A percentile compares a stretch with the other conserved stretches of the same genome.
Conservation (phyloP, 2,797 vertebrate genomes). For the Holocentrus rufus region DNA sequence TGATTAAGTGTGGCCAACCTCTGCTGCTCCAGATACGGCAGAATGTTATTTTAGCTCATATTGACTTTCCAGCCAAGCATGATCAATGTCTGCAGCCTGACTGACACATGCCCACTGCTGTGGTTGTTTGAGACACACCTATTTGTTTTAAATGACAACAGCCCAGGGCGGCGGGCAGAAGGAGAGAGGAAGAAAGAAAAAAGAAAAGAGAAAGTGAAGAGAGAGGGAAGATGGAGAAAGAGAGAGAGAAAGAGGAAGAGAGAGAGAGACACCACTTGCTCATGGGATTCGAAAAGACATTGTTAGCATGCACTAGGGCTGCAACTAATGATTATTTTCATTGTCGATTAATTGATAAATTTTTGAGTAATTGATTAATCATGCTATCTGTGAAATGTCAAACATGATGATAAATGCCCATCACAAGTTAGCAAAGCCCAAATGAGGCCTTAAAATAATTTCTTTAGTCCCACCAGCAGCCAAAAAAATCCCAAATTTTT, state of each 20-base stretch:
- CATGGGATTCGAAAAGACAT: constrained; percentile 18
- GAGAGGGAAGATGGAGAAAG: constrained; percentile 15
- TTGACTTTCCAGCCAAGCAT: constrained; percentile 46
- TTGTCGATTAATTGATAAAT: no score
- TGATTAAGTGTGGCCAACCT: not conserved
- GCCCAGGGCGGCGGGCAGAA: constrained; percentile 34
- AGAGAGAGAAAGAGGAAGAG: constrained; percentile 2
- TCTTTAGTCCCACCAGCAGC: no score
- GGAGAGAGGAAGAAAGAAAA: not conserved
- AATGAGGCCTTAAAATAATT: no score
- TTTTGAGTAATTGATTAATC: no score
- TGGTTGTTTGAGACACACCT: constrained; percentile 51
- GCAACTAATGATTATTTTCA: no score
- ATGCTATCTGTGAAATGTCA: no score
- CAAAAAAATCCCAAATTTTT: no score
- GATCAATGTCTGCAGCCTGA: constrained; percentile 64
- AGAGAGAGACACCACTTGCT: constrained; percentile 4
- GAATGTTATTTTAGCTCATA: constrained; percentile 43
- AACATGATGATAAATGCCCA: no score
- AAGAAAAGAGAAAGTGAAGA: constrained; percentile 17
- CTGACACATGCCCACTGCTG: constrained; percentile 64
- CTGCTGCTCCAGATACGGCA: not conserved
- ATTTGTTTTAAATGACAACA: constrained; percentile 71
- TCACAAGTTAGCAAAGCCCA: no score
- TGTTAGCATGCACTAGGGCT: no score